Evolutionary conservation across 2,888 invertebrate genomes (phyloP).

Genomic region (Agonopterix heracliana): DNA sequence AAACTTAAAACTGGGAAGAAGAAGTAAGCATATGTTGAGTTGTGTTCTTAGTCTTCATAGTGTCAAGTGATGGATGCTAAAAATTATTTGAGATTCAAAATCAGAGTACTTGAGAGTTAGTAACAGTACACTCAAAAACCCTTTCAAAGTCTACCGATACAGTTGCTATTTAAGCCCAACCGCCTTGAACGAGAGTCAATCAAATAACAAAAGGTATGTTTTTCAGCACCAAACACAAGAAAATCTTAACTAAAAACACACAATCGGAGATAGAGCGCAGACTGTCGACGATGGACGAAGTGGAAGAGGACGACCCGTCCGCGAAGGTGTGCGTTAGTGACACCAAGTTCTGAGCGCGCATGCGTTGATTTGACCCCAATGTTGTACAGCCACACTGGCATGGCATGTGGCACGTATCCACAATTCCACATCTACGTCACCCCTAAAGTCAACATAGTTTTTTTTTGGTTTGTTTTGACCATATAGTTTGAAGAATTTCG

Average conservation of each 20-base stretch:
- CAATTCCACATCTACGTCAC: background rate
- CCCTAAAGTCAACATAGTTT: background rate
- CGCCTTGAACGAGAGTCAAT: too few relatives aligned
- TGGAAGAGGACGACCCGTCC: slow-evolving; percentile 85
- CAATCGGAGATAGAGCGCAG: slow-evolving; percentile 78
- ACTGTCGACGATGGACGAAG: slow-evolving; percentile 90
- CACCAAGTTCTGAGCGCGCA: slow-evolving; percentile 61
- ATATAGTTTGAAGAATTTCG: too few relatives aligned
- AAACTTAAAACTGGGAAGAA: slow-evolving; percentile 63
- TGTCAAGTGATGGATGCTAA: background rate
- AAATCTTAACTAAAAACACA: slow-evolving; percentile 81
- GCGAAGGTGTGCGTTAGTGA: slow-evolving; percentile 68
- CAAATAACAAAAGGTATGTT: too few relatives aligned
- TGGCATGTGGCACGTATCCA: slow-evolving; percentile 24
- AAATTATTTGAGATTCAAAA: background rate
- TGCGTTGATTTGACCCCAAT: slow-evolving; percentile 23
- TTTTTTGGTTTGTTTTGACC: background rate
- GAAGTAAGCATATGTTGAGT: slow-evolving; percentile 41
- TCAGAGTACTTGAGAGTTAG: too few relatives aligned
- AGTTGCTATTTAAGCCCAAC: too few relatives aligned
- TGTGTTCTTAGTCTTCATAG: background rate
- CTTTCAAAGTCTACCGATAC: too few relatives aligned
- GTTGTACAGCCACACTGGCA: slow-evolving; percentile 20
- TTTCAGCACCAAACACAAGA: slow-evolving; percentile 79
- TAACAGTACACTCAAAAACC: too few relatives aligned